These are phyloP conservation scores for Capromys pilorides DNA, from an alignment of 2,797 vertebrate genomes.

Conservation along the genomic window DNA sequence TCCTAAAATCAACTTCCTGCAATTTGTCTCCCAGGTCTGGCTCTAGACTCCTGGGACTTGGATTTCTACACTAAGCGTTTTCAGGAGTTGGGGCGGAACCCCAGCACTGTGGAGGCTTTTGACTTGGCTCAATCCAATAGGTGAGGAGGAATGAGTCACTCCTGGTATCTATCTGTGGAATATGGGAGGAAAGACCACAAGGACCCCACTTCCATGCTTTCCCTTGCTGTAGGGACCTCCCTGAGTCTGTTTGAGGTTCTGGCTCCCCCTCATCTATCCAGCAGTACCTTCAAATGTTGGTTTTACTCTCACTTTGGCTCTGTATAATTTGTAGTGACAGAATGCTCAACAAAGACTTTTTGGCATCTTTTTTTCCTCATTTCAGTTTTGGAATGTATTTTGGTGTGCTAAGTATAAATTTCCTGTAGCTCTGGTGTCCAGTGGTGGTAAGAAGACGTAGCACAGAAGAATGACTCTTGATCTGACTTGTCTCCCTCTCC, in stretches of 20 bases:
- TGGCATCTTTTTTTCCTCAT: background rate
- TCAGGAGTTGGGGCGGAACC: constrained; percentile 90
- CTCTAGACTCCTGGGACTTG: constrained; percentile 95
- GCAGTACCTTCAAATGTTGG: background rate
- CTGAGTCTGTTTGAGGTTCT: background rate
- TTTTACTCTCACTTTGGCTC: constrained; percentile 16
- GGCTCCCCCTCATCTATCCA: background rate
- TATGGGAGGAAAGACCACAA: background rate
- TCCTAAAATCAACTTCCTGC: background rate
- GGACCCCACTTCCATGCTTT: background rate
- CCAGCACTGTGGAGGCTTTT: constrained; percentile 94
- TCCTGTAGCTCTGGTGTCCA: background rate
- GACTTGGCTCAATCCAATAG: constrained; percentile 97
- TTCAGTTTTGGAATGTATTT: background rate
- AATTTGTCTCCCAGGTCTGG: constrained; percentile 87
- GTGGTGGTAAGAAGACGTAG: background rate
- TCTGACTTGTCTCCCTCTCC: background rate
- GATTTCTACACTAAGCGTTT: constrained; percentile 93
- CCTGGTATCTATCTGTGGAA: background rate
- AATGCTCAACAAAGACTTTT: background rate
- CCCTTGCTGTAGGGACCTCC: background rate
- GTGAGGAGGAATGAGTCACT: constrained; percentile 76
- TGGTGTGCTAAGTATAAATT: background rate
- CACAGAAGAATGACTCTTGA: background rate
- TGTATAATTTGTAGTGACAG: background rate